phyloP scores from a whole-genome alignment of 2,113 vertebrate species.

The Haplotaxodon microlepis region DNA sequence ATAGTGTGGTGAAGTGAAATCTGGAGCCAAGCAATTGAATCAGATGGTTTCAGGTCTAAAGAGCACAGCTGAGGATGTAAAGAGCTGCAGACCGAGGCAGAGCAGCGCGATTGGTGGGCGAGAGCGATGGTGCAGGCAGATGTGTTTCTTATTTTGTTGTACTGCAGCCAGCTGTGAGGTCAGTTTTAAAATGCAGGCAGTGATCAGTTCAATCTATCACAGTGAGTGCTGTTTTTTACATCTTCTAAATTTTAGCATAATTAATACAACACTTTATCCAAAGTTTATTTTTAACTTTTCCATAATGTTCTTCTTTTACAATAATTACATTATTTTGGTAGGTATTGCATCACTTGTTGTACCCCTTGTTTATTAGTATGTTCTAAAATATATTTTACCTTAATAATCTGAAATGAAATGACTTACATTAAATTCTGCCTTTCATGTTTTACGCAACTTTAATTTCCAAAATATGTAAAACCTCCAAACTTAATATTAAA shows the following conservation, averaged over 20 bases:
- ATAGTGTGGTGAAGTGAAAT: not conserved
- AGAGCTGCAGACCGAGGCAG: not conserved
- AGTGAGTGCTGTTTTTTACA: not conserved
- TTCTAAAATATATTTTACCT: not conserved
- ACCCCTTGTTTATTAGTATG: not conserved
- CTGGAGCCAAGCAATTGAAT: not conserved
- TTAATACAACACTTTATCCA: not conserved
- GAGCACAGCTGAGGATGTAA: not conserved
- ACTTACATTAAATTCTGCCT: not conserved
- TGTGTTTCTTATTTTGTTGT: not conserved
- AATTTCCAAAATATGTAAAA: not conserved
- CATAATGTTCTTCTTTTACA: not conserved
- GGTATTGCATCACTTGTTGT: not conserved
- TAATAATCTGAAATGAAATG: not conserved
- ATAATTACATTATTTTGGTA: not conserved
- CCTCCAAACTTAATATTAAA: not conserved
- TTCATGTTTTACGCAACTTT: not conserved
- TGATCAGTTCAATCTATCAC: not conserved
- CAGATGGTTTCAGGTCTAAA: not conserved
- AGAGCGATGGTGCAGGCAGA: not conserved
- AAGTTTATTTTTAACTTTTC: not conserved
- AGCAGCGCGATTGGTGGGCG: rapidly evolving
- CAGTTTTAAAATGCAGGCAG: not conserved
- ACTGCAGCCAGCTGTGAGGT: not conserved
- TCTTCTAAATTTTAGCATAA: not conserved